A percentile compares a stretch with the other conserved stretches of the same genome.
Evolutionary conservation across 2,888 invertebrate species (phyloP).

Genomic region (Agrochola macilenta): DNA sequence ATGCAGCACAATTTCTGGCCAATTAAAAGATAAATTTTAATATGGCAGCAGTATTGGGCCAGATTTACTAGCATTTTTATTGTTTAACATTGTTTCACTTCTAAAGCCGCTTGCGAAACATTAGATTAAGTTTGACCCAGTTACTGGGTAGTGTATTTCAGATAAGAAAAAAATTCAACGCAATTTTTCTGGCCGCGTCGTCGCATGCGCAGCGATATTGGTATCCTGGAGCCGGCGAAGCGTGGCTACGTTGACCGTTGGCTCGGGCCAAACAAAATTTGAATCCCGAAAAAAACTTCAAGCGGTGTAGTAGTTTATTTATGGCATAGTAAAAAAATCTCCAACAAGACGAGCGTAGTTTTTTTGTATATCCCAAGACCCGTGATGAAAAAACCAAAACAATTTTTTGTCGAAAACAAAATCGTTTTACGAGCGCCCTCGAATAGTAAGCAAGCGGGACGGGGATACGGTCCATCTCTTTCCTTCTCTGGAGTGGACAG

Average conservation of each 20-base stretch:
- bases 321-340: conserved; percentile 84
- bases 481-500: conserved; percentile 74
- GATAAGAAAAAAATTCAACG: conserved; percentile 84
- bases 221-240: conserved; percentile 64
- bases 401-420: conserved; percentile 86
- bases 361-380: conserved; percentile 76
- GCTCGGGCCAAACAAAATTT: conserved; percentile 79
- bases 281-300: conserved; percentile 82
- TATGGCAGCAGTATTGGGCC: conserved; percentile 60
- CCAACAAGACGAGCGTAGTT: conserved; percentile 80
- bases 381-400: conserved; percentile 87
- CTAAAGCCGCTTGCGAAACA: conserved; percentile 74
- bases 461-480: conserved; percentile 67
- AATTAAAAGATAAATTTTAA: conserved; percentile 85
- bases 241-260: conserved; percentile 80
- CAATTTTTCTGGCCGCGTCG: conserved; percentile 71
- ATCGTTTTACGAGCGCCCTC: conserved; percentile 88
- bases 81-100: conserved; percentile 54
- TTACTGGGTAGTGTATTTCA: conserved; percentile 68
- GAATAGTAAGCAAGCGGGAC: conserved; percentile 85
- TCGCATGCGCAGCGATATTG: conserved; percentile 55
- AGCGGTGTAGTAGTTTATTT: conserved; percentile 85
- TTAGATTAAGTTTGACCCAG: conserved; percentile 83
- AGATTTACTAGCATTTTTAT: conserved; percentile 42
- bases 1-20: conserved; percentile 85